A percentile compares a stretch with the other conserved stretches of the same genome.
Evolutionary conservation across 2,888 invertebrate species (phyloP).

Genomic region (Amaurobius ferox): DNA sequence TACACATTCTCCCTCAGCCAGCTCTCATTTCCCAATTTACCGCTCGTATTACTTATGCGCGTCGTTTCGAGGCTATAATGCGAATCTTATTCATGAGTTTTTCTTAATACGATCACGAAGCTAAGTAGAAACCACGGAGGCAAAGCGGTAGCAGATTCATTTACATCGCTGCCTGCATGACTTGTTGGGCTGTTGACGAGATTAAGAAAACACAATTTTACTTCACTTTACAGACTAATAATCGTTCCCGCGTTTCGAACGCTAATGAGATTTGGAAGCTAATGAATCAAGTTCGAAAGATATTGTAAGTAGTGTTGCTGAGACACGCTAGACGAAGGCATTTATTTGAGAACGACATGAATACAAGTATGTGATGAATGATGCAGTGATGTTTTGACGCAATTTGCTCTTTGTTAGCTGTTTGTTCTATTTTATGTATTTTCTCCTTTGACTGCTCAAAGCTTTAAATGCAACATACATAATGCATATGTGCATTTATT

Average conservation of each 20-base stretch:
- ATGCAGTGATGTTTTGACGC: no score
- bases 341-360: no score
- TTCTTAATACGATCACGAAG: background rate
- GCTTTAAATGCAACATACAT: no score
- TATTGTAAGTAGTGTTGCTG: no score
- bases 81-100: constrained; percentile 5
- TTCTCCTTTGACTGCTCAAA: no score
- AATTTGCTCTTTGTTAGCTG: no score
- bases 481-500: no score
- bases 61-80: background rate
- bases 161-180: background rate
- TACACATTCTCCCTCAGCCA: background rate
- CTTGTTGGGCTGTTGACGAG: background rate
- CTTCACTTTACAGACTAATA: background rate
- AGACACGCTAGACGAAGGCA: no score
- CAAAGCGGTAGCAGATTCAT: background rate
- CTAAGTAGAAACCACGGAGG: background rate
- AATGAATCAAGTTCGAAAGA: no score
- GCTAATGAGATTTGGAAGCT: background rate
- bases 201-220: background rate
- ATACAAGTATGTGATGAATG: no score
- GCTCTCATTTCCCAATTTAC: background rate
- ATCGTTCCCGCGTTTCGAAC: background rate
- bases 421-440: no score
- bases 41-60: background rate